Percentiles rank a stretch among this genome's conserved stretches.
phyloP scores from a whole-genome alignment of 2,888 invertebrate genomes.

The Folsomia candida region DNA sequence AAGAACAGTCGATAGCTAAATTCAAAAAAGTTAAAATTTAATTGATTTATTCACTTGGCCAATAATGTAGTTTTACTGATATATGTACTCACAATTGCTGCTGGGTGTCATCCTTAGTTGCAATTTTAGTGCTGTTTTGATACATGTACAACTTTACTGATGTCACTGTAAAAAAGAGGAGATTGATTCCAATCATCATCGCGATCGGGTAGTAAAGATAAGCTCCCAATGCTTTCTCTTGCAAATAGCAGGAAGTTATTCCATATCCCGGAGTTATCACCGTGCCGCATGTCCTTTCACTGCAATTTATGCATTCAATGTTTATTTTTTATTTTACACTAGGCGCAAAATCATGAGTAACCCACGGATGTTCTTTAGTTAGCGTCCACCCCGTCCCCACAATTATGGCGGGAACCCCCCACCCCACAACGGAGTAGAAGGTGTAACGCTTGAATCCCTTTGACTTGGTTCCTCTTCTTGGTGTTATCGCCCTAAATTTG shows the following conservation, averaged over 20 bases:
- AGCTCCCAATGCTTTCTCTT: conserved; percentile 30
- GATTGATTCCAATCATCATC: conserved; percentile 32
- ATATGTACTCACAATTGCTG: conserved; percentile 38
- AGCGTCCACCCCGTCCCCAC: conserved; percentile 26
- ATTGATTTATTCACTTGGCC: neutral
- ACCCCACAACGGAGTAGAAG: conserved; percentile 37
- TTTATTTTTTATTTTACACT: neutral
- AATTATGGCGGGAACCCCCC: conserved; percentile 38
- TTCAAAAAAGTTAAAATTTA: conserved; percentile 2
- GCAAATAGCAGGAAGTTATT: conserved; percentile 31
- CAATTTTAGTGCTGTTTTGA: conserved; percentile 39
- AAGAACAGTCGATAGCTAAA: conserved; percentile 37
- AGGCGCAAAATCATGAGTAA: too few species aligned
- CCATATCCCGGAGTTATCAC: conserved; percentile 41
- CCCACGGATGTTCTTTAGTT: conserved; percentile 33
- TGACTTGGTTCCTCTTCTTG: conserved; percentile 21
- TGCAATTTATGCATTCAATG: neutral
- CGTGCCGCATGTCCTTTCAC: conserved; percentile 19
- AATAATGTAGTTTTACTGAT: too few species aligned
- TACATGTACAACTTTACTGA: conserved; percentile 37
- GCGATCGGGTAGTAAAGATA: conserved; percentile 45
- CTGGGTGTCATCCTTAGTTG: conserved; percentile 37
- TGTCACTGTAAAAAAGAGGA: conserved; percentile 39
- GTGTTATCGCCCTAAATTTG: conserved; percentile 36
- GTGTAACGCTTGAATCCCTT: conserved; percentile 32